A percentile compares a stretch with the other conserved stretches of the same genome.
These are phyloP conservation scores for Nemapogon koenigi DNA, from an alignment of 2,888 invertebrate species.

Conservation along the genomic window DNA sequence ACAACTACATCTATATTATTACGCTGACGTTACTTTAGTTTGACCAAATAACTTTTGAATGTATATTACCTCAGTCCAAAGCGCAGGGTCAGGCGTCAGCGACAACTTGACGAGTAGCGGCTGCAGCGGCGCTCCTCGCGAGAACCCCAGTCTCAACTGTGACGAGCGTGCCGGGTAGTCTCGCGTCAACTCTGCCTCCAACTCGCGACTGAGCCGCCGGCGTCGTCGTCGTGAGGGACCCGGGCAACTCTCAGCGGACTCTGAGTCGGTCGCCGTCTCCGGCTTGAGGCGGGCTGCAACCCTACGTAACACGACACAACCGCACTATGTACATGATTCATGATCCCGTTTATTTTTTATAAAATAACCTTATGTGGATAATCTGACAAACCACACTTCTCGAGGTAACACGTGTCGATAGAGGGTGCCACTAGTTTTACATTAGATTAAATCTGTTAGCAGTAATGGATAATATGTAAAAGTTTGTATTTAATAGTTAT, in stretches of 20 bases:
- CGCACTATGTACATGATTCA: too few species aligned
- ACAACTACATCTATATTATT: too few species aligned
- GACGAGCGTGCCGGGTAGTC: slow-evolving; percentile 11
- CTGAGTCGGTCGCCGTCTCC: slow-evolving; percentile 74
- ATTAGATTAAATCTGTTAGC: too few species aligned
- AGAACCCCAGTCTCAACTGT: not conserved
- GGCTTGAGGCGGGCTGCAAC: slow-evolving; percentile 26
- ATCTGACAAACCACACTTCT: too few species aligned
- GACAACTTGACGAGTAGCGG: slow-evolving; percentile 30
- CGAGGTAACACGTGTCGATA: too few species aligned
- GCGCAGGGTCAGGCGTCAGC: slow-evolving; percentile 33
- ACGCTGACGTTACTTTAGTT: too few species aligned
- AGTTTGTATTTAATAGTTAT: too few species aligned
- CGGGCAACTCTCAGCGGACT: slow-evolving; percentile 19
- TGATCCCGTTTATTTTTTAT: too few species aligned
- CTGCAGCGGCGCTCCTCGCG: not conserved
- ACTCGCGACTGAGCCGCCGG: slow-evolving; percentile 65
- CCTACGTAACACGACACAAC: slow-evolving; percentile 14
- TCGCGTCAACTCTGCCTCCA: slow-evolving; percentile 14
- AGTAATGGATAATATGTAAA: too few species aligned
- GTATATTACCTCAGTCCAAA: slow-evolving; percentile 44
- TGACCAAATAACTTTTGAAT: too few species aligned
- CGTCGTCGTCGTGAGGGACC: slow-evolving; percentile 25
- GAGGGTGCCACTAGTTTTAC: too few species aligned
- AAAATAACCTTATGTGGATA: too few species aligned